phyloP scores from a whole-genome alignment of 2,888 invertebrate genomes.

The Tenthredo mesomela region DNA sequence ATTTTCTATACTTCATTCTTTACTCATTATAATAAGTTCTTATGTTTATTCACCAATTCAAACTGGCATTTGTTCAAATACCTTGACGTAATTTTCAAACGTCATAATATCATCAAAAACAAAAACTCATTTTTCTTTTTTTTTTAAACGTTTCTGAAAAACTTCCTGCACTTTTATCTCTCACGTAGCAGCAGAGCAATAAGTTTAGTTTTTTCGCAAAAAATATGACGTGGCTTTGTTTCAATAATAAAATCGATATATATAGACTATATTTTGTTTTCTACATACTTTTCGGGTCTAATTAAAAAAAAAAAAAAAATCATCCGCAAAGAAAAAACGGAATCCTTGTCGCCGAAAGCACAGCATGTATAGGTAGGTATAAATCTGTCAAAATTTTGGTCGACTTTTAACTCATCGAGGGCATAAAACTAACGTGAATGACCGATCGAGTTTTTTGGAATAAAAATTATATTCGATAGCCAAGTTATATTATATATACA shows the following conservation, averaged over 20 bases:
- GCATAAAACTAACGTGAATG: neutral
- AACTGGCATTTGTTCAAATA: conserved; percentile 37
- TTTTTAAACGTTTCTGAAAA: neutral
- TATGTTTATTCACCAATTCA: neutral
- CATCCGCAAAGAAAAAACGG: neutral
- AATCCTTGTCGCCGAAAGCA: neutral
- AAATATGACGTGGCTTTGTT: too few species aligned
- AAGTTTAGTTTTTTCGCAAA: too few species aligned
- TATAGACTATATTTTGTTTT: neutral
- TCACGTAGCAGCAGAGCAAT: too few species aligned
- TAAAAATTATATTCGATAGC: neutral
- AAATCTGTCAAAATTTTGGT: neutral
- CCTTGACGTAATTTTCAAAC: neutral
- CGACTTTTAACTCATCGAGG: neutral
- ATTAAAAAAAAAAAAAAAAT: neutral
- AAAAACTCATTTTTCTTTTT: neutral
- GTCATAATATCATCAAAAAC: neutral
- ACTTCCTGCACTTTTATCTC: conserved; percentile 8
- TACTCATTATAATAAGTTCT: neutral
- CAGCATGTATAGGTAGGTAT: too few species aligned
- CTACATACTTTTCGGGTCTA: neutral
- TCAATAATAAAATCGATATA: too few species aligned
- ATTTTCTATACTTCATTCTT: neutral
- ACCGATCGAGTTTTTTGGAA: neutral
- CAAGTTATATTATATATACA: neutral